Conservation (phyloP, 2,888 invertebrate genomes). For the Pollenia griseotomentosa region DNA sequence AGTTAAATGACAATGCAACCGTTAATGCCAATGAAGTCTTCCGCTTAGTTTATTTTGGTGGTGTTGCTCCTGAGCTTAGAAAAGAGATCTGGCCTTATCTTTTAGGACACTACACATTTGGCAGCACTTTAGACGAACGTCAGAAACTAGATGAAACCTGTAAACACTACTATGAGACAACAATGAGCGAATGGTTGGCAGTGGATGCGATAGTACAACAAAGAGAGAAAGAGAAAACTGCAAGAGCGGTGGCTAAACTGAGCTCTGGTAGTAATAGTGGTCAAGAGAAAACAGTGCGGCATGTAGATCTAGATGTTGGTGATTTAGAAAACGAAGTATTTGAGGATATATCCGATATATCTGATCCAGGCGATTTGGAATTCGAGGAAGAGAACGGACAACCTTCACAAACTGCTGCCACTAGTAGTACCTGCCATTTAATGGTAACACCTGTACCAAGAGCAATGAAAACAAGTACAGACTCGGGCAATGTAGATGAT, state of each 20-base stretch:
- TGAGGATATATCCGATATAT: constrained; percentile 86
- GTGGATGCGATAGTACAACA: constrained; percentile 96
- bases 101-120: constrained; percentile 90
- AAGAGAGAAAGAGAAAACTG: constrained; percentile 92
- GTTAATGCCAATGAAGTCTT: constrained; percentile 90
- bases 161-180: constrained; percentile 92
- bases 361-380: constrained; percentile 84
- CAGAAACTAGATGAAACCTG: constrained; percentile 88
- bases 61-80: constrained; percentile 91
- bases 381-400: constrained; percentile 79
- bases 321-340: constrained; percentile 86
- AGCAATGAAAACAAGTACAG: constrained; percentile 83
- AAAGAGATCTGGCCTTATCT: constrained; percentile 95
- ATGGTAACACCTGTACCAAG: constrained; percentile 81
- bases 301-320: constrained; percentile 84
- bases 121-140: constrained; percentile 88
- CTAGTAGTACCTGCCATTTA: constrained; percentile 72
- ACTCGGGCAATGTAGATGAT: constrained; percentile 84
- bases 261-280: constrained; percentile 89
- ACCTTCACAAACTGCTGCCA: constrained; percentile 53
- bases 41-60: constrained; percentile 93
- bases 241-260: constrained; percentile 93
- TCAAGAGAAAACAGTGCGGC: constrained; percentile 85
- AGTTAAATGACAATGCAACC: constrained; percentile 87
- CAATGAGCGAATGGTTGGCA: constrained; percentile 97